phyloP scores from a whole-genome alignment of 1,140 invertebrate species.

The Penaeus japonicus region DNA sequence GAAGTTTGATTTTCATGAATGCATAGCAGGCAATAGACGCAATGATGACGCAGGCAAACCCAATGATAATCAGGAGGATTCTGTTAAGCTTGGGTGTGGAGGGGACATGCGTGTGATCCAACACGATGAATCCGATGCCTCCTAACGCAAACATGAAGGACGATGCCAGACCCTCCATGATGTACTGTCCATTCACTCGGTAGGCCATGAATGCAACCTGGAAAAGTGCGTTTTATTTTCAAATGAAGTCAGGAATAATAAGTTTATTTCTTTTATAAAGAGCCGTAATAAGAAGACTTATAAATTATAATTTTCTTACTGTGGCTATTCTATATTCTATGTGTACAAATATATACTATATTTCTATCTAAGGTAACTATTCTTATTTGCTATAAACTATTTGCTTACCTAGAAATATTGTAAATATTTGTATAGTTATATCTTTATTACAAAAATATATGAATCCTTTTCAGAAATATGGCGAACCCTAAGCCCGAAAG shows the following conservation, averaged over 20 bases:
- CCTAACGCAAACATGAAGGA: slow-evolving; percentile 96
- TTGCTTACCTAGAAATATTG: no score
- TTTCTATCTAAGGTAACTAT: no score
- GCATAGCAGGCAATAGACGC: slow-evolving; percentile 97
- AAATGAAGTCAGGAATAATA: slow-evolving; percentile 33
- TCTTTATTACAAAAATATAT: no score
- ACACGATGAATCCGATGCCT: slow-evolving; percentile 93
- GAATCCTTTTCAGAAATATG: no score
- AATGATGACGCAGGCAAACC: slow-evolving; percentile 90
- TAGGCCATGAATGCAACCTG: slow-evolving; percentile 97
- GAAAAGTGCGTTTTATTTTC: slow-evolving; percentile 2
- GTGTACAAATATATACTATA: no score
- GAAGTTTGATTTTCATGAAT: slow-evolving; percentile 99
- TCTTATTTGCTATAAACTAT: no score
- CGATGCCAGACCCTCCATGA: slow-evolving; percentile 97
- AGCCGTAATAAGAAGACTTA: no score
- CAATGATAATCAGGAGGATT: slow-evolving; percentile 79
- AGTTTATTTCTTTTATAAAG: no score
- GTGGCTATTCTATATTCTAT: no score
- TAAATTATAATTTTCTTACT: no score
- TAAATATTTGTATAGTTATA: no score
- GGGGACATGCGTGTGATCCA: slow-evolving; percentile 93
- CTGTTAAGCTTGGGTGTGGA: slow-evolving; percentile 91
- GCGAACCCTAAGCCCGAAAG: slow-evolving; percentile 1
- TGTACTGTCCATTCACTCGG: slow-evolving; percentile 97